Percentiles rank a stretch among this genome's conserved stretches.
These are phyloP conservation scores for Hemichromis elongatus DNA, from an alignment of 2,113 vertebrate genomes.

Conservation along the genomic window DNA sequence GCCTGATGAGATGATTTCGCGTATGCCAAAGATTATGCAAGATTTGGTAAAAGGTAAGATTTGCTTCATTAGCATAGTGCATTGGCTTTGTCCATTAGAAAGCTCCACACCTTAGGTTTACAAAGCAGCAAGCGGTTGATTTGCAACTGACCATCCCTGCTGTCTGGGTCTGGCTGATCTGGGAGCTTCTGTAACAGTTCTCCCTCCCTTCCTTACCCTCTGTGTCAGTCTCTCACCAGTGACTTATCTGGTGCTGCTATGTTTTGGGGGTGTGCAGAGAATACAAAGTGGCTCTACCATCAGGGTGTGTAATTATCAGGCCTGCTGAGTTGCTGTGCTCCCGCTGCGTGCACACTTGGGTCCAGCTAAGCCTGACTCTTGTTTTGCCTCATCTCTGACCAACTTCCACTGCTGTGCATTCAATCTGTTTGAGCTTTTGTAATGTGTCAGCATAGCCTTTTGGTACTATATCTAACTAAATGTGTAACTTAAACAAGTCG, in stretches of 20 bases:
- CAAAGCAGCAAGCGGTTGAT: background rate
- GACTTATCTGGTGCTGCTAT: constrained; percentile 57
- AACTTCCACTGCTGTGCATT: background rate
- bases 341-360: constrained; percentile 15
- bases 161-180: background rate
- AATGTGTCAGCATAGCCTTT: background rate
- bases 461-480: background rate
- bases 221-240: constrained; percentile 3
- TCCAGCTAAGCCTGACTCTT: background rate
- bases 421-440: background rate
- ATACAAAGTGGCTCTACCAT: constrained; percentile 65
- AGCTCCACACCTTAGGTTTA: background rate
- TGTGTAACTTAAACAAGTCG: background rate
- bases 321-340: constrained; percentile 41
- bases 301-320: constrained; percentile 64
- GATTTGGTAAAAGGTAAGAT: background rate
- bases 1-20: background rate
- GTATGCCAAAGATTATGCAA: background rate
- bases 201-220: background rate
- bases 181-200: constrained; percentile 9
- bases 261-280: constrained; percentile 65
- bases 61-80: background rate
- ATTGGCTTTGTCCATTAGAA: background rate
- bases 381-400: background rate
- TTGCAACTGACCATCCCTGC: background rate